These are phyloP conservation scores for Vanessa cardui DNA, from an alignment of 2,888 invertebrate genomes.

Conservation along the genomic window DNA sequence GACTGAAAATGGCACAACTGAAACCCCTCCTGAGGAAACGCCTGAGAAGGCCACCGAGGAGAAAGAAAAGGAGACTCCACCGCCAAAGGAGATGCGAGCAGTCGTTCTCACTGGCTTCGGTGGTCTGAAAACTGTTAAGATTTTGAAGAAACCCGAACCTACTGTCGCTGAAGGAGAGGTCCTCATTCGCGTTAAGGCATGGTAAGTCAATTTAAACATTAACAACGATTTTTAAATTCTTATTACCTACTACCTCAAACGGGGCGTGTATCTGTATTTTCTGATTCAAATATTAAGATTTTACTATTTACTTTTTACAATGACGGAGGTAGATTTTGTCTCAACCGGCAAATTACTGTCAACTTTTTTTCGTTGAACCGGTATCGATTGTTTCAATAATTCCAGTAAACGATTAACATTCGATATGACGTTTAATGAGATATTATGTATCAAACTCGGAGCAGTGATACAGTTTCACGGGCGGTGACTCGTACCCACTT, in stretches of 20 bases:
- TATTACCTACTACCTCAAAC: neutral
- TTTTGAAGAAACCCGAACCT: constrained; percentile 90
- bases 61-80: constrained; percentile 80
- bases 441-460: constrained; percentile 8
- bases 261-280: neutral
- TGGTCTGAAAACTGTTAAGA: constrained; percentile 92
- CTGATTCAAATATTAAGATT: neutral
- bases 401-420: neutral
- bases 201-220: constrained; percentile 83
- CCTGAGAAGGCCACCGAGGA: constrained; percentile 82
- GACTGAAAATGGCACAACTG: constrained; percentile 78
- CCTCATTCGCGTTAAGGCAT: constrained; percentile 91
- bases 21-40: constrained; percentile 75
- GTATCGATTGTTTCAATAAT: neutral
- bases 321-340: neutral
- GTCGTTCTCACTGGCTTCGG: constrained; percentile 93
- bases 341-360: neutral
- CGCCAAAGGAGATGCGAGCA: constrained; percentile 92
- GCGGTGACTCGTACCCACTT: constrained; percentile 44
- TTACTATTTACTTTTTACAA: neutral
- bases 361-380: neutral
- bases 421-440: constrained; percentile 3
- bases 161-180: constrained; percentile 88
- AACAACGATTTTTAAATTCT: neutral
- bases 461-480: constrained; percentile 38